A percentile compares a stretch with the other conserved stretches of the same genome.
Conservation (phyloP, 2,113 vertebrate genomes). For the Hypocryptadius cinnamomeus region DNA sequence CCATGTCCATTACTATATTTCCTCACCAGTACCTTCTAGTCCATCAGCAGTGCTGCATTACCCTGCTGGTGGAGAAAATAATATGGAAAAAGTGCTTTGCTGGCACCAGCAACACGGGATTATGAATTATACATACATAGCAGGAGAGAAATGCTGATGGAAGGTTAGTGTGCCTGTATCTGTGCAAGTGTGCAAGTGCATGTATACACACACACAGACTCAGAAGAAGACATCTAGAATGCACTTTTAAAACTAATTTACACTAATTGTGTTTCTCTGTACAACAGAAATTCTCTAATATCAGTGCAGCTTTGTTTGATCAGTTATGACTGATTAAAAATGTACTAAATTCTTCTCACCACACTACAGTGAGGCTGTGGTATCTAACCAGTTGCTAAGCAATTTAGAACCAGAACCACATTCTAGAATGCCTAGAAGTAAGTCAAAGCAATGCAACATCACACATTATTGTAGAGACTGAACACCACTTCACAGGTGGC, state of each 20-base stretch:
- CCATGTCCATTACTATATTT: constrained; percentile 53
- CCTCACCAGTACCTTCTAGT: constrained; percentile 51
- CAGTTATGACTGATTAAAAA: background rate
- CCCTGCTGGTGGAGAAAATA: constrained; percentile 47
- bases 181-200: background rate
- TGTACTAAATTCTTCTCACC: background rate
- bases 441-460: background rate
- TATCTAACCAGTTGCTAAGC: background rate
- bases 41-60: constrained; percentile 57
- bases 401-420: background rate
- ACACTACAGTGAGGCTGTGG: background rate
- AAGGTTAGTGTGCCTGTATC: background rate
- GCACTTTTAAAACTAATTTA: background rate
- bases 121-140: constrained; percentile 81
- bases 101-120: constrained; percentile 38
- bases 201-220: background rate
- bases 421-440: background rate
- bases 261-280: background rate
- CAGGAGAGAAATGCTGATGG: constrained; percentile 10
- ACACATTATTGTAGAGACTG: background rate
- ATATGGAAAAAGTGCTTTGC: constrained; percentile 58
- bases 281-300: background rate
- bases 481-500: background rate
- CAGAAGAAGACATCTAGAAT: background rate
- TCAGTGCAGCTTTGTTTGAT: background rate